Evolutionary conservation across 2,888 invertebrate genomes (phyloP).

Genomic region (Amphipoea oculea): DNA sequence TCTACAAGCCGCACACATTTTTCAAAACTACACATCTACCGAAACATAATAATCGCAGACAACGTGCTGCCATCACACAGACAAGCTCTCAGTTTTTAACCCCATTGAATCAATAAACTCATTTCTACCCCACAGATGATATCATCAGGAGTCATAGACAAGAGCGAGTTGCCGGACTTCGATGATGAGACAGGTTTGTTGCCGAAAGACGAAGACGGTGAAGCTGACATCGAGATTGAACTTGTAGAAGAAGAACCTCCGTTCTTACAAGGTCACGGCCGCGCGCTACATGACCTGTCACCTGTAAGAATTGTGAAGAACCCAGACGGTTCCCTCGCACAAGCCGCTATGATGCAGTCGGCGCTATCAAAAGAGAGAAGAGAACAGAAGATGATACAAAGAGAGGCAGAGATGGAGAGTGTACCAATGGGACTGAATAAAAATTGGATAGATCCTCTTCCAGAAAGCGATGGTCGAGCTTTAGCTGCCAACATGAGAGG

Average conservation of each 20-base stretch:
- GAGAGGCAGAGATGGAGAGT: conserved; percentile 97
- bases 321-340: conserved; percentile 99
- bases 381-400: conserved; percentile 98
- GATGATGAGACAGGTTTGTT: conserved; percentile 98
- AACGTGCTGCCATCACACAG: background rate
- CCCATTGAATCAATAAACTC: background rate
- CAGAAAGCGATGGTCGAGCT: conserved; percentile 94
- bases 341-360: conserved; percentile 99
- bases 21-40: background rate
- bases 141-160: conserved; percentile 97
- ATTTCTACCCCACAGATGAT: conserved; percentile 92
- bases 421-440: conserved; percentile 95
- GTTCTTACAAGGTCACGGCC: conserved; percentile 98
- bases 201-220: conserved; percentile 97
- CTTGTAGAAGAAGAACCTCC: conserved; percentile 99
- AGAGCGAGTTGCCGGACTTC: conserved; percentile 98
- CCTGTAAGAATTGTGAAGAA: conserved; percentile 99
- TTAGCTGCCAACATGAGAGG: conserved; percentile 95
- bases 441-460: conserved; percentile 99
- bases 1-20: background rate
- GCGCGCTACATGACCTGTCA: conserved; percentile 97
- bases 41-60: background rate
- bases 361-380: conserved; percentile 99
- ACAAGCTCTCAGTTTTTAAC: background rate
- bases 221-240: conserved; percentile 99